These are phyloP conservation scores for Acanthurus lineatus DNA, from an alignment of 2,797 vertebrate species.

Conservation along the genomic window DNA sequence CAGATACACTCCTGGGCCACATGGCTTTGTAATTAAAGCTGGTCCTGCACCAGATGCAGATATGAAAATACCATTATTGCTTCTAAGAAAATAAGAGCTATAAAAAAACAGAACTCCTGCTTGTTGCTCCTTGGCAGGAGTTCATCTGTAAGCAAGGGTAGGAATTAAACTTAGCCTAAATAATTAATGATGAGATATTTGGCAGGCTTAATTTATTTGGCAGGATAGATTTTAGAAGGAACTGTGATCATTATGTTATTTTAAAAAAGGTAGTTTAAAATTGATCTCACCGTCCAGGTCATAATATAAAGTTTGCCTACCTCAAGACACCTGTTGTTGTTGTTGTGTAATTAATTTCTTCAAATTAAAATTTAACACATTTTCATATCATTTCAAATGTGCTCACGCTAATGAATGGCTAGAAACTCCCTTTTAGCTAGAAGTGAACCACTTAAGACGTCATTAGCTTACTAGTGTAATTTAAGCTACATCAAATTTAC, in stretches of 20 bases:
- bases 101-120: neutral
- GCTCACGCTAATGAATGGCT: neutral
- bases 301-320: neutral
- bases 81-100: constrained; percentile 37
- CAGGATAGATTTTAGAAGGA: neutral
- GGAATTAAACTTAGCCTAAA: neutral
- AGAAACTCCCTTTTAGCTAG: neutral
- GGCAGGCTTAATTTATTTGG: constrained; percentile 3
- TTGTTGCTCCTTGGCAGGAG: constrained; percentile 27
- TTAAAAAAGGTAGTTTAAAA: neutral
- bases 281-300: neutral
- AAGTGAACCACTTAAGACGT: neutral
- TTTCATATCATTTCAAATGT: neutral
- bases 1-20: constrained; percentile 43
- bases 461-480: neutral
- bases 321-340: neutral
- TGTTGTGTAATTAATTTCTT: neutral
- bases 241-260: neutral
- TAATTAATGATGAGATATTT: constrained; percentile 21
- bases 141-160: constrained; percentile 23
- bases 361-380: neutral
- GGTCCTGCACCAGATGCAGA: constrained; percentile 47
- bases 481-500: neutral
- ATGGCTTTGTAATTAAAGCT: constrained; percentile 62
- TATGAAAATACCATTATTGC: constrained; percentile 57